Evolutionary conservation across 2,888 invertebrate species (phyloP).

Genomic region (Mythimna vitellina): DNA sequence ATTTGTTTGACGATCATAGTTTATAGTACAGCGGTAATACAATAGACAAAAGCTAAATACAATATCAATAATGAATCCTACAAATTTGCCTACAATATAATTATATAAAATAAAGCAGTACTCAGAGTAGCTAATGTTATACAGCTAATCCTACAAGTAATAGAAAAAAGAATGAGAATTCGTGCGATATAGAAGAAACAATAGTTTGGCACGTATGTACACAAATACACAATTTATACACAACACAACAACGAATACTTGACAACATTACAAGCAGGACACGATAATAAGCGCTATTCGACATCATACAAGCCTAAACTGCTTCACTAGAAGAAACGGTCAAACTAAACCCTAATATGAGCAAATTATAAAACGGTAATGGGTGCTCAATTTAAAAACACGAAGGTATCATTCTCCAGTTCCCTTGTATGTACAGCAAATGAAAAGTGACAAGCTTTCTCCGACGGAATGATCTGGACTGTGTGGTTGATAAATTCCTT

Average conservation of each 20-base stretch:
- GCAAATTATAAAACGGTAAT: slow-evolving; percentile 80
- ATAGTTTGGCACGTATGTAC: slow-evolving; percentile 42
- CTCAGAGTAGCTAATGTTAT: slow-evolving; percentile 44
- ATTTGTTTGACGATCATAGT: slow-evolving; percentile 10
- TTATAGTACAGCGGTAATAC: slow-evolving; percentile 38
- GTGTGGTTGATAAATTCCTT: slow-evolving; percentile 51
- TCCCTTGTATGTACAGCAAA: slow-evolving; percentile 73
- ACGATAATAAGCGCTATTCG: slow-evolving; percentile 59
- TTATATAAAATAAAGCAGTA: slow-evolving; percentile 44
- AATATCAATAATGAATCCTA: slow-evolving; percentile 38
- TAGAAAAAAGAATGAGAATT: slow-evolving; percentile 38
- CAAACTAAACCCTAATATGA: slow-evolving; percentile 71
- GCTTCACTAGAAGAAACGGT: slow-evolving; percentile 59
- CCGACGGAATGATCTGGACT: slow-evolving; percentile 36
- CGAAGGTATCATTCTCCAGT: slow-evolving; percentile 83
- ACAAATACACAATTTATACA: slow-evolving; percentile 43
- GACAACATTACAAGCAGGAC: slow-evolving; percentile 59
- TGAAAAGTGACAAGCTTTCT: slow-evolving; percentile 71
- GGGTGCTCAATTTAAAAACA: slow-evolving; percentile 87
- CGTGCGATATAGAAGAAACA: slow-evolving; percentile 48
- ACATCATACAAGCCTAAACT: slow-evolving; percentile 51
- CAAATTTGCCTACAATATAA: slow-evolving; percentile 42
- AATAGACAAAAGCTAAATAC: slow-evolving; percentile 41
- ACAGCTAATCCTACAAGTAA: slow-evolving; percentile 43
- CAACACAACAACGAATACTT: slow-evolving; percentile 58